Conservation (phyloP, 2,113 vertebrate species). For the Xenopus tropicalis region UCB_Xtro_10.0 CM004446.2:136326501-136327000, state of each 20-base stretch:
- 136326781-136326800: too few relatives aligned
- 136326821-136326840: too few relatives aligned
- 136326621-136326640: background rate
- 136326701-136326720: background rate
- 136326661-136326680: background rate
- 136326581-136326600: slow-evolving; percentile 16
- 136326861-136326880: too few relatives aligned
- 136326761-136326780: too few relatives aligned
- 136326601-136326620: slow-evolving; percentile 5
- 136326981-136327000: too few relatives aligned
- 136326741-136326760: background rate
- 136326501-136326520: background rate
- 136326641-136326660: background rate
- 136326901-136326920: too few relatives aligned
- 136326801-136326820: too few relatives aligned
- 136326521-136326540: background rate
- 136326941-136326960: too few relatives aligned
- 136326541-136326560: background rate
- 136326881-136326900: too few relatives aligned
- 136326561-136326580: slow-evolving; percentile 1
- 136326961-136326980: too few relatives aligned
- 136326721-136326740: background rate
- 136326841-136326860: too few relatives aligned
- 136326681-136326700: background rate
- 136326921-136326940: too few relatives aligned